A percentile compares a stretch with the other conserved stretches of the same genome.
Conservation (phyloP, 2,797 vertebrate genomes). For the Myotis myotis region DNA sequence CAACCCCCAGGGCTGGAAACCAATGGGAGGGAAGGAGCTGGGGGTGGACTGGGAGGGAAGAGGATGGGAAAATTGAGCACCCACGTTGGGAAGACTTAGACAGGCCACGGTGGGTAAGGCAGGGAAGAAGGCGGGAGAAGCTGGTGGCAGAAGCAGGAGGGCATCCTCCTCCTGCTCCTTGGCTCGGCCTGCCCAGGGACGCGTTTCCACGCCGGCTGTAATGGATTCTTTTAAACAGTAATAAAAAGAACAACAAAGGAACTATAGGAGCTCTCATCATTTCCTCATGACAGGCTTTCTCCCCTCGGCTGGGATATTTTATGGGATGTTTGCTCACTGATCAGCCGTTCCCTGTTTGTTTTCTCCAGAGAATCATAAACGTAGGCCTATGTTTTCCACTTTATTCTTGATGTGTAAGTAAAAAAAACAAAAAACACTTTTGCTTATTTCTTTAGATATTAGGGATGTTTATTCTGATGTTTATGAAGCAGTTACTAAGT, state of each 20-base stretch:
- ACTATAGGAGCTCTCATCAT: neutral
- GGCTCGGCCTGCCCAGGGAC: neutral
- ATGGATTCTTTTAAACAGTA: neutral
- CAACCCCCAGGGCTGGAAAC: neutral
- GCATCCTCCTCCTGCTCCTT: neutral
- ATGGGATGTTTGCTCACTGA: constrained; percentile 4
- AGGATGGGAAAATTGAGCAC: neutral
- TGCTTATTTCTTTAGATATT: constrained; percentile 1
- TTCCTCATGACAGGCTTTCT: neutral
- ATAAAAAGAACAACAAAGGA: neutral
- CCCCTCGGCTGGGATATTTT: neutral
- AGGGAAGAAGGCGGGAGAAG: too few species aligned
- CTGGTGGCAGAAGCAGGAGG: neutral
- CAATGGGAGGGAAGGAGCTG: neutral
- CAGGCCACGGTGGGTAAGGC: neutral
- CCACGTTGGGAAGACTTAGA: neutral
- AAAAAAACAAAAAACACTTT: neutral
- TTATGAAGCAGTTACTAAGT: neutral
- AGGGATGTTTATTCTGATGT: neutral
- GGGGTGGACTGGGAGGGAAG: too few species aligned
- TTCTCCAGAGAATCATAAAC: neutral
- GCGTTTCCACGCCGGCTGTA: neutral
- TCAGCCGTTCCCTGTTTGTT: neutral
- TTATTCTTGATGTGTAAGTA: neutral
- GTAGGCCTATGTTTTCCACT: neutral